These are phyloP conservation scores for Lacerta viridis DNA, from an alignment of 2,797 vertebrate genomes.

Conservation along the genomic window DNA sequence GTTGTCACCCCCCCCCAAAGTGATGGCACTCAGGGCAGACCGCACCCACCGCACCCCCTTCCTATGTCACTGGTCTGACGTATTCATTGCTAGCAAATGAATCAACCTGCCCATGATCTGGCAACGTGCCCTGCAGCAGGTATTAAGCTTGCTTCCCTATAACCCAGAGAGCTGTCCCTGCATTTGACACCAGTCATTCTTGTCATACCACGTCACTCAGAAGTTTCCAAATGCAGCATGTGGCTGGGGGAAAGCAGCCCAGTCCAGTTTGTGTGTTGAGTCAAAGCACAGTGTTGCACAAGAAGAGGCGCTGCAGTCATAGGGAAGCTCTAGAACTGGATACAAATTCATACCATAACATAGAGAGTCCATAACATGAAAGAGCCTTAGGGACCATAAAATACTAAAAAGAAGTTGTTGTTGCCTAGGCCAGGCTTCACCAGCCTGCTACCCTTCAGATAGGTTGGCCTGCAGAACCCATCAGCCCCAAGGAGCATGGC, in stretches of 20 bases:
- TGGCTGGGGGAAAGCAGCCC: background rate
- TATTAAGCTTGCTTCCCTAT: background rate
- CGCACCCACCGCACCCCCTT: too few relatives aligned
- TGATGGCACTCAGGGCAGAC: too few relatives aligned
- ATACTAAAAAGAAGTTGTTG: too few relatives aligned
- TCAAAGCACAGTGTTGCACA: background rate
- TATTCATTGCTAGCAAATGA: too few relatives aligned
- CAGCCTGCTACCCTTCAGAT: too few relatives aligned
- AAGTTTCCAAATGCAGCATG: background rate
- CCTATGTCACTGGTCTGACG: too few relatives aligned
- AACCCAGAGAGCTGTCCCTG: background rate
- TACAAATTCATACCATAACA: background rate
- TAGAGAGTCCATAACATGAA: background rate
- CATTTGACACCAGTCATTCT: background rate
- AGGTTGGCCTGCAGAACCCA: too few relatives aligned
- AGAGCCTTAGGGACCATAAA: background rate
- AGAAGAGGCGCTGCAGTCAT: background rate
- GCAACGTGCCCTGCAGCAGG: background rate
- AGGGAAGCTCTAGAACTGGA: background rate
- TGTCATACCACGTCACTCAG: background rate
- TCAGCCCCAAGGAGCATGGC: too few relatives aligned
- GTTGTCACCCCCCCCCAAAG: too few relatives aligned
- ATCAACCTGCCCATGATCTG: background rate
- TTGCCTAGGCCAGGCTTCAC: too few relatives aligned
- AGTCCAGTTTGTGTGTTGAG: conserved; percentile 16